A percentile compares a stretch with the other conserved stretches of the same genome.
phyloP scores from a whole-genome alignment of 2,113 vertebrate species.

The Nibea coibor region DNA sequence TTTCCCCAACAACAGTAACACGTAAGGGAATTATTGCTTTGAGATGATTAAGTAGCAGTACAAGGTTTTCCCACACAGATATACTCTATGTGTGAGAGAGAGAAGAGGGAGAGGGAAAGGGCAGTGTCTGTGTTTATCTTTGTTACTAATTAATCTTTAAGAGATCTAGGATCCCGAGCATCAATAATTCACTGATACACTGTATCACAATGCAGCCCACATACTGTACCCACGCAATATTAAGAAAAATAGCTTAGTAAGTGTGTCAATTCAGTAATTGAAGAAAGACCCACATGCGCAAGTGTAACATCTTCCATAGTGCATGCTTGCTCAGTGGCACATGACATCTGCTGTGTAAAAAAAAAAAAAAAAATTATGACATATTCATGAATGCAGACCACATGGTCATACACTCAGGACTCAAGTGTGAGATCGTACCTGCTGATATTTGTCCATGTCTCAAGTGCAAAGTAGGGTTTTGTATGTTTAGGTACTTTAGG shows the following conservation, averaged over 20 bases:
- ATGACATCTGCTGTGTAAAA: neutral
- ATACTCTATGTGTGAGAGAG: slow-evolving; percentile 13
- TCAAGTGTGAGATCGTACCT: slow-evolving; percentile 27
- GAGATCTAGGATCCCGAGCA: slow-evolving; percentile 10
- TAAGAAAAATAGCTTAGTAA: neutral
- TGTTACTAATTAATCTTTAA: slow-evolving; percentile 34
- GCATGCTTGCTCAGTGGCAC: neutral
- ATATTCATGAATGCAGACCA: slow-evolving; percentile 36
- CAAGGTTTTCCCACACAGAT: neutral
- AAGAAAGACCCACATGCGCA: neutral
- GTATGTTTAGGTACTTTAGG: slow-evolving; percentile 64
- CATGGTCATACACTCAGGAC: neutral
- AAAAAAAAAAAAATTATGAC: neutral
- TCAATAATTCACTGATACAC: slow-evolving; percentile 47
- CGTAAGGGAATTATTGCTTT: slow-evolving; percentile 34
- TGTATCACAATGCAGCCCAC: slow-evolving; percentile 37
- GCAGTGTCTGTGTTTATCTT: slow-evolving; percentile 14
- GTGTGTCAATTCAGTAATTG: slow-evolving; percentile 1
- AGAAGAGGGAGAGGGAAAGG: neutral
- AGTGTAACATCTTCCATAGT: neutral
- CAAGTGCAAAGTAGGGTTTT: slow-evolving; percentile 55
- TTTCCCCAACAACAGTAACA: slow-evolving; percentile 20
- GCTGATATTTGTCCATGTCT: slow-evolving; percentile 66
- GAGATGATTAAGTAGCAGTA: slow-evolving; percentile 31
- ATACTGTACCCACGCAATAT: neutral